Conservation (phyloP, 2,113 vertebrate genomes). For the Mus spicilegus region DNA sequence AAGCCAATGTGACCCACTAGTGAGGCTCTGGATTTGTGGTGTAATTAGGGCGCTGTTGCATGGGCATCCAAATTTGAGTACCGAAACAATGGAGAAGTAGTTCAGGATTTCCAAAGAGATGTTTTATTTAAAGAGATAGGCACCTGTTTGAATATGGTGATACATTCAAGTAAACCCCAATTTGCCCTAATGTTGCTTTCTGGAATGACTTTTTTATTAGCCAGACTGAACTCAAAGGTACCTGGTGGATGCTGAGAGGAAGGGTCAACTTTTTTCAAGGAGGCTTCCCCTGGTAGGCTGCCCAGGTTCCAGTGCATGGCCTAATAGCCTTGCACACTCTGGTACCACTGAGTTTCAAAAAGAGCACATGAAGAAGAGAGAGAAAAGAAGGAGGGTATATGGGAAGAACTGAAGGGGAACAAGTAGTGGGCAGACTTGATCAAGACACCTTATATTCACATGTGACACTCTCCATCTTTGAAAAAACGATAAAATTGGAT, state of each 20-base stretch:
- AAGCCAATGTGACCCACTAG: conserved; percentile 17
- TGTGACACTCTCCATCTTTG: too few relatives aligned
- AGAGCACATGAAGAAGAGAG: background rate
- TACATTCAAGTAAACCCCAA: conserved; percentile 23
- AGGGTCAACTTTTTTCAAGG: background rate
- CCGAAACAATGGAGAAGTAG: conserved; percentile 11
- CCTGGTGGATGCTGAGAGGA: background rate
- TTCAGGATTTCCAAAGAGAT: conserved; percentile 4
- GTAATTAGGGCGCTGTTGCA: background rate
- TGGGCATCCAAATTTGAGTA: background rate
- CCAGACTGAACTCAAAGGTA: conserved; percentile 33
- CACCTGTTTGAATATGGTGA: background rate
- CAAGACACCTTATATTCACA: background rate
- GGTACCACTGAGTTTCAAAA: background rate
- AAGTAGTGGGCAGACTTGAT: background rate
- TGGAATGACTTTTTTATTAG: conserved; percentile 12
- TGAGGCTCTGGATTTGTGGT: background rate
- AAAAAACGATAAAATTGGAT: background rate
- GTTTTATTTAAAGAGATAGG: conserved; percentile 38
- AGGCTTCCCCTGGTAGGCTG: background rate
- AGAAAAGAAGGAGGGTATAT: rapidly evolving
- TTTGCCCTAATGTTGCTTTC: conserved; percentile 39
- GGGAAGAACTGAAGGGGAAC: background rate
- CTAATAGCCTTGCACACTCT: background rate
- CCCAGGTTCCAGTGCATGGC: too few relatives aligned